Conservation (phyloP, 2,113 vertebrate genomes). For the Stomatorhinus ivindoensis region DNA sequence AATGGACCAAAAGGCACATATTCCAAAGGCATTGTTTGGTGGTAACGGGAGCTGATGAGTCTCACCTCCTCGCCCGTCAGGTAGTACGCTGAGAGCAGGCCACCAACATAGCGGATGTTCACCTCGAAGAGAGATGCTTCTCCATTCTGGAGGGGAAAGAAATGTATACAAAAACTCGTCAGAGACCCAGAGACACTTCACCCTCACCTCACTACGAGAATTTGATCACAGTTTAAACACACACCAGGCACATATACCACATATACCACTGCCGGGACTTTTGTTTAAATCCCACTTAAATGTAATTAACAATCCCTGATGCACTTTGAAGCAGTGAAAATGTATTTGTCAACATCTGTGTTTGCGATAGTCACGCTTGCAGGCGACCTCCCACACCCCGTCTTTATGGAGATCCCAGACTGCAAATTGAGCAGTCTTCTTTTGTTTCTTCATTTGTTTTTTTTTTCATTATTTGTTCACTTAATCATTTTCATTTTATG, state of each 20-base stretch:
- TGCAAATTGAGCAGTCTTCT: background rate
- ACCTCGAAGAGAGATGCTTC: conserved; percentile 97
- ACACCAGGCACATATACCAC: too few relatives aligned
- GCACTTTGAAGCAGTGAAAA: background rate
- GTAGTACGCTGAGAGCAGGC: conserved; percentile 81
- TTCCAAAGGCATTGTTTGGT: conserved; percentile 20
- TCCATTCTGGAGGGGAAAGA: conserved; percentile 69
- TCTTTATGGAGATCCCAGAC: background rate
- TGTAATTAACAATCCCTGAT: background rate
- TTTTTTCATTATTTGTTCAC: background rate
- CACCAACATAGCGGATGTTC: conserved; percentile 94
- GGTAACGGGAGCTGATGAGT: conserved; percentile 41
- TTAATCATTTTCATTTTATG: background rate
- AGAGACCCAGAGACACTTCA: background rate
- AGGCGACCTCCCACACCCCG: background rate
- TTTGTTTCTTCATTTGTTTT: background rate
- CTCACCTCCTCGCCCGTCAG: conserved; percentile 86
- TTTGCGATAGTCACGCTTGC: background rate
- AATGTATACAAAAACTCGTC: conserved; percentile 20
- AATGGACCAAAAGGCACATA: conserved; percentile 33
- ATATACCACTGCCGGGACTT: background rate
- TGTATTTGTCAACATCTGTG: background rate
- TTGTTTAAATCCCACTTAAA: background rate
- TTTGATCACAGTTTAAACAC: background rate
- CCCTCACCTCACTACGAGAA: background rate